These are phyloP conservation scores for Prionace glauca DNA, from an alignment of 2,797 vertebrate species.

Conservation along the genomic window DNA sequence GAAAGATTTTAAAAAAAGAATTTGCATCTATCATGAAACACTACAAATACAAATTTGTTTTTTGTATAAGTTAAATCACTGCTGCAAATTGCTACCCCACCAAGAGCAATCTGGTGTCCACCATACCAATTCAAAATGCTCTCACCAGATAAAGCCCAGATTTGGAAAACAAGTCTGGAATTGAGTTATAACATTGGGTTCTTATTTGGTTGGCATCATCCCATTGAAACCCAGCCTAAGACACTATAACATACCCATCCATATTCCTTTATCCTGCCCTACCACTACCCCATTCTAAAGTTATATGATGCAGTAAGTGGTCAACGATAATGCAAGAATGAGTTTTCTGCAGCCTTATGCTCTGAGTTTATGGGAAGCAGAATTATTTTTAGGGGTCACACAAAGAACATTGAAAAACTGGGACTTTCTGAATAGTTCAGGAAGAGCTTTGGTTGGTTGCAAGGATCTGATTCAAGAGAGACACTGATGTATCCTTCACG, in stretches of 20 bases:
- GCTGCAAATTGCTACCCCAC: neutral
- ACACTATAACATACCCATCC: neutral
- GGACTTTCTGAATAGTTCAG: neutral
- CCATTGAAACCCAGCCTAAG: neutral
- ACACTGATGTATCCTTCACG: neutral
- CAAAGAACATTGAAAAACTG: neutral
- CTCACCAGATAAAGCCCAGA: neutral
- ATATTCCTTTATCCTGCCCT: neutral
- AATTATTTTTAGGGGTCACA: neutral
- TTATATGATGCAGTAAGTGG: neutral
- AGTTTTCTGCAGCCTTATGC: neutral
- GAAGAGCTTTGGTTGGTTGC: neutral
- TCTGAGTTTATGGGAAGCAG: neutral
- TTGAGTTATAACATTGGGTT: neutral
- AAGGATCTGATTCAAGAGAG: neutral
- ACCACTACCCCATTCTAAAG: neutral
- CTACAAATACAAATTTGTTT: neutral
- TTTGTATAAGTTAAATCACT: neutral
- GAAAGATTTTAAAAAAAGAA: neutral
- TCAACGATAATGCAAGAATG: neutral
- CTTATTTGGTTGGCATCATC: neutral
- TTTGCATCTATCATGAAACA: neutral
- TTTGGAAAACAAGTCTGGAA: neutral
- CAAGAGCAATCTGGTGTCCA: neutral
- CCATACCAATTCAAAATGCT: neutral